Conservation (phyloP, 2,113 vertebrate species). For the Varanus salvator region DNA sequence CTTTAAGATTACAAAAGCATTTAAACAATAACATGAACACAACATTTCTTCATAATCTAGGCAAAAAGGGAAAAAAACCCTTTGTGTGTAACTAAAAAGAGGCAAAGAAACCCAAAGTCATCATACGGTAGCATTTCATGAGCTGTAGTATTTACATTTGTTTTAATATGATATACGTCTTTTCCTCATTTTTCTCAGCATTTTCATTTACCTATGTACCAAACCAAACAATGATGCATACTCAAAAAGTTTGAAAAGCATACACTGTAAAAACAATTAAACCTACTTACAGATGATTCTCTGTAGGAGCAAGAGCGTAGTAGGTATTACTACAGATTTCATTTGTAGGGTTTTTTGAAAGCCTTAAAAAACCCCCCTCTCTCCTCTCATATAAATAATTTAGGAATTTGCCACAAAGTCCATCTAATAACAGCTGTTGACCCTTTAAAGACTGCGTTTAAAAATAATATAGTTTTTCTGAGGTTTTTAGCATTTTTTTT, state of each 20-base stretch:
- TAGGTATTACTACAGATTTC: constrained; percentile 76
- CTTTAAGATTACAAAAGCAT: constrained; percentile 81
- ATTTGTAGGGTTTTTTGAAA: constrained; percentile 58
- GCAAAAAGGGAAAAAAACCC: constrained; percentile 65
- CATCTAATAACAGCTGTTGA: constrained; percentile 75
- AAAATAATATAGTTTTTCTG: constrained; percentile 67
- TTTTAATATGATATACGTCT: constrained; percentile 77
- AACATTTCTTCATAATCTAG: constrained; percentile 78
- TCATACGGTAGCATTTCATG: constrained; percentile 77
- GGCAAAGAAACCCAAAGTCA: constrained; percentile 61
- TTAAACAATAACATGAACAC: constrained; percentile 82
- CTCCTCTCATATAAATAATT: constrained; percentile 75
- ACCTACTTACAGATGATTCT: constrained; percentile 79
- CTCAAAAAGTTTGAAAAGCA: constrained; percentile 73
- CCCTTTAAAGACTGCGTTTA: constrained; percentile 80
- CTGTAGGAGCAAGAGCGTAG: constrained; percentile 78
- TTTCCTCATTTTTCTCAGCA: constrained; percentile 72
- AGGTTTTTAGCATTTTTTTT: constrained; percentile 63
- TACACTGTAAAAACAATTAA: constrained; percentile 78
- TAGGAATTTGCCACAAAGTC: constrained; percentile 77
- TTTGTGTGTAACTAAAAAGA: constrained; percentile 74
- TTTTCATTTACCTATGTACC: constrained; percentile 74
- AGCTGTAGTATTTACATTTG: constrained; percentile 81
- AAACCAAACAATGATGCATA: constrained; percentile 81
- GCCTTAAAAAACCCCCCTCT: constrained; percentile 34